Evolutionary conservation across 2,888 invertebrate genomes (phyloP).

Genomic region (Rhagophthalmus giganteus): DNA sequence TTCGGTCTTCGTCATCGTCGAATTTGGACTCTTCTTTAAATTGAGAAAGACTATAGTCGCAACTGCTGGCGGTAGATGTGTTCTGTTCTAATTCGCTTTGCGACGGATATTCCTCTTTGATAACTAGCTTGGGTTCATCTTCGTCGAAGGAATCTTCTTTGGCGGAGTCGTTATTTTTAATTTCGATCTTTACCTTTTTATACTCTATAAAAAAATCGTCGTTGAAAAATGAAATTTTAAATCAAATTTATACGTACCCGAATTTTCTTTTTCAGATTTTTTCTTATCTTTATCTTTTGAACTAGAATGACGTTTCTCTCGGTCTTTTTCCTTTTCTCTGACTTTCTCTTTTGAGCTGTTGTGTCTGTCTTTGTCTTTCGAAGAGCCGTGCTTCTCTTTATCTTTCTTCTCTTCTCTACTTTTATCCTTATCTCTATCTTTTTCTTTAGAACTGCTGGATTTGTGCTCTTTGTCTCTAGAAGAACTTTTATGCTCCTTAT

Average conservation of each 20-base stretch:
- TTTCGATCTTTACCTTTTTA: constrained; percentile 27
- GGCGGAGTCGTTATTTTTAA: constrained; percentile 39
- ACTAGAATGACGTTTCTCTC: constrained; percentile 49
- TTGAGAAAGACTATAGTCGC: constrained; percentile 72
- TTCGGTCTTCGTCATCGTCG: constrained; percentile 49
- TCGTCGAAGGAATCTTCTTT: constrained; percentile 50
- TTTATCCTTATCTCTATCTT: constrained; percentile 49
- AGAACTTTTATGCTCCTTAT: constrained; percentile 55
- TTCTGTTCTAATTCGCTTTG: constrained; percentile 42
- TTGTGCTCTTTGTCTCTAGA: constrained; percentile 53
- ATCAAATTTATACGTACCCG: constrained; percentile 35
- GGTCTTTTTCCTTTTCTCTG: constrained; percentile 49
- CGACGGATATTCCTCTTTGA: constrained; percentile 55
- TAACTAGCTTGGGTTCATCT: constrained; percentile 52
- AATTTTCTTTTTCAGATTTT: constrained; percentile 51
- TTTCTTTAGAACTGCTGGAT: constrained; percentile 41
- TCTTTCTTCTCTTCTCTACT: constrained; percentile 57
- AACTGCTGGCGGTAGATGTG: constrained; percentile 67
- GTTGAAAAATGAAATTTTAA: background rate
- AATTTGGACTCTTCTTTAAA: constrained; percentile 61
- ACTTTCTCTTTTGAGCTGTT: constrained; percentile 41
- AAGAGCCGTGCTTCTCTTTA: constrained; percentile 55
- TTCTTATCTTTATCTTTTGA: constrained; percentile 64
- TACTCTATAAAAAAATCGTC: constrained; percentile 3
- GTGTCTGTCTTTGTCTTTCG: constrained; percentile 52